Base-by-base conservation (phyloP, 2,797 vertebrate species). In the Mus caroli region DNA sequence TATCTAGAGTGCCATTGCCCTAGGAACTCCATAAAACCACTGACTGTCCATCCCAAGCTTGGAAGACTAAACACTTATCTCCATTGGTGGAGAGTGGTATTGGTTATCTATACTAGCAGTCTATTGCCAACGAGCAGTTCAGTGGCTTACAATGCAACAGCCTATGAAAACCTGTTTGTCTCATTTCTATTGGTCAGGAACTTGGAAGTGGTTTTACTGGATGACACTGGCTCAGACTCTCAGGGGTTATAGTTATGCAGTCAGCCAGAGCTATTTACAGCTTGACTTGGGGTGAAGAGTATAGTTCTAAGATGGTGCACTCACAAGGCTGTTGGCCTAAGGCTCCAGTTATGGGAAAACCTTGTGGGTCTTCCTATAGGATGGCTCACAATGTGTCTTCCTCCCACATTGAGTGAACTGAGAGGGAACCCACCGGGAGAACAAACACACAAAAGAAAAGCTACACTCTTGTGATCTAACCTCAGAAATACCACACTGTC, bases 181-280 rank as follows among this genome's bases (percentile, higher is more conserved):
- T 60, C 17, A 10, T 60, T 43, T n/a, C 46, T 46, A 24, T 40
- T n/a, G 34, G 22, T n/a, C 14, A 78, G 88, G n/a, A 60, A 90
- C 28, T 54, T 52, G 46, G 50, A 31, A 28, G 50, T 6, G 0
- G 13, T 40, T 60, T 37, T 43, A 10, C 12, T 56, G 37, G 14
- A 0, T 8, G 52, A 19, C 58, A 56, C 77, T 34, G 40, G 60
- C 34, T 89, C 90, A 52, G 31, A 69, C 56, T 77, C 26, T 71
- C 13, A 2, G 46, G 31, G 83, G 28, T 20, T 50, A 6, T 85
- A 67, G 40, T 50, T 50, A 67, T 14, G 83, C 31, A 67, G 34
- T 31, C 50, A 14, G 0, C 40, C 0, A 2, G 40, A 50, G 14
- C 3, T 69, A 14, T 19, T 17, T 43, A 46, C 43, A 14, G 19